These are phyloP conservation scores for Erythrolamprus reginae DNA, from an alignment of 2,113 vertebrate species.

Conservation along the genomic window DNA sequence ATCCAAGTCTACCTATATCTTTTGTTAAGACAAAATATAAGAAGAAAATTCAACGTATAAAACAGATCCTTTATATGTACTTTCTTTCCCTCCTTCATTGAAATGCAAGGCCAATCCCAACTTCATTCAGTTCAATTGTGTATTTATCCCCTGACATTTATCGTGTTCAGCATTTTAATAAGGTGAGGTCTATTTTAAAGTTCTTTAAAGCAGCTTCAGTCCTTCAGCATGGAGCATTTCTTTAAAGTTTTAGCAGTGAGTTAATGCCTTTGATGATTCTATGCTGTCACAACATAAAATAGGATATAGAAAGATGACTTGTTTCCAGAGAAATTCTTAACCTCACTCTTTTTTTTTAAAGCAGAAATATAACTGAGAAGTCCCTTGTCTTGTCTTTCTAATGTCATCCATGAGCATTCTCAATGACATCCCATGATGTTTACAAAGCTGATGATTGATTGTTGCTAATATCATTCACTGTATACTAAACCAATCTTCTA, in stretches of 20 bases:
- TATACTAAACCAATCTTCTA: neutral
- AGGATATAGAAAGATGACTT: neutral
- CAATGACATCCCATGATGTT: neutral
- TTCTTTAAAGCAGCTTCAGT: slow-evolving; percentile 28
- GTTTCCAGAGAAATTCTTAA: neutral
- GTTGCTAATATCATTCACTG: neutral
- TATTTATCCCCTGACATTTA: slow-evolving; percentile 44
- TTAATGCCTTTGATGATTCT: slow-evolving; percentile 27
- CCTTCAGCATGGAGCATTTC: neutral
- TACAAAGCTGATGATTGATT: neutral
- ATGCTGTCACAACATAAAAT: neutral
- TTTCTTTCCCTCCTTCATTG: slow-evolving; percentile 43
- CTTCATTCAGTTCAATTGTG: slow-evolving; percentile 45
- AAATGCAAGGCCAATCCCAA: slow-evolving; percentile 53
- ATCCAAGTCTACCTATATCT: slow-evolving; percentile 3
- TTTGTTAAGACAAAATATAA: neutral
- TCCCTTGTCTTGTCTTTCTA: neutral
- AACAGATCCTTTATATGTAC: slow-evolving; percentile 3
- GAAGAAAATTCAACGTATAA: neutral
- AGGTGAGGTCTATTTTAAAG: slow-evolving; percentile 42
- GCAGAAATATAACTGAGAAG: neutral
- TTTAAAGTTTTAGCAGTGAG: slow-evolving; percentile 37
- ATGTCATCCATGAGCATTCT: neutral
- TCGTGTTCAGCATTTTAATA: slow-evolving; percentile 59
- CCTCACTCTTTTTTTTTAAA: neutral